Evolutionary conservation across 2,113 vertebrate species (phyloP).

Genomic region (Dasyurus viverrinus): DNA sequence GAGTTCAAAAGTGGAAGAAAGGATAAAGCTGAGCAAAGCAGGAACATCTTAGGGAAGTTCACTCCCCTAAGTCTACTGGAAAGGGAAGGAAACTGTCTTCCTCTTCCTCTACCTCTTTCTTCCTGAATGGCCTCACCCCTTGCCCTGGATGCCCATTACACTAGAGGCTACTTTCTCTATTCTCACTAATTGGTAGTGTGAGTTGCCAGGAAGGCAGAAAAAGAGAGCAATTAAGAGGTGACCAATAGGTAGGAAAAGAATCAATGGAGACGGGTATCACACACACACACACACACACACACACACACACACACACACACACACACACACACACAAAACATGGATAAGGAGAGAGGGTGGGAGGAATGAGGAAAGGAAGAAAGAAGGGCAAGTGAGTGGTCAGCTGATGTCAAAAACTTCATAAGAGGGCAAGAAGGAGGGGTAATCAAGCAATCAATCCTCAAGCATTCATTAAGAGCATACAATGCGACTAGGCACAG

Average conservation of each 20-base stretch:
- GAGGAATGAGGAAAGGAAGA: no score
- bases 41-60: neutral
- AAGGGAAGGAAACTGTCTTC: neutral
- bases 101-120: neutral
- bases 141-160: neutral
- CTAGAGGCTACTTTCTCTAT: neutral
- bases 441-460: neutral
- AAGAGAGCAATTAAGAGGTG: neutral
- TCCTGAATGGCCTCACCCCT: neutral
- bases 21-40: neutral
- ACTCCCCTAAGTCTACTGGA: neutral
- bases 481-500: neutral
- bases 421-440: neutral
- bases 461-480: neutral
- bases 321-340: neutral
- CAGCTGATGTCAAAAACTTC: neutral
- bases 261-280: neutral
- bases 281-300: neutral
- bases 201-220: neutral
- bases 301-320: no score
- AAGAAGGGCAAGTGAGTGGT: neutral
- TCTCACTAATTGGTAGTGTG: neutral
- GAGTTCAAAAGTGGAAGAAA: slow-evolving; percentile 7
- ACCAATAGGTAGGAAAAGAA: neutral
- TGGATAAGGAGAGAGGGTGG: neutral